Conservation (phyloP, 2,888 invertebrate species). For the Acutogordius australiensis region DNA sequence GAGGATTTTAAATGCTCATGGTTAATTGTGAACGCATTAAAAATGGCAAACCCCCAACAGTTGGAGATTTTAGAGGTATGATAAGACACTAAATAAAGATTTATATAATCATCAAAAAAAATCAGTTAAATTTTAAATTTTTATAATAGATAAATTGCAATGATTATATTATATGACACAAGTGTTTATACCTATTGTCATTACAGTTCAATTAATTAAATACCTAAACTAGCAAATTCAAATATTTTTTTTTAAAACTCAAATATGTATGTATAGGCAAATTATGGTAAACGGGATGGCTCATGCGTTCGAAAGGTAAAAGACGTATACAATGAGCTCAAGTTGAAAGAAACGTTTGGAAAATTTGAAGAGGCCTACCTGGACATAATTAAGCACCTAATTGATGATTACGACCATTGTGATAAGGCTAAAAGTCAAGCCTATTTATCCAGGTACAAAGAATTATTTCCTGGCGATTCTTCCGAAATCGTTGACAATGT, state of each 20-base stretch:
- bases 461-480: neutral
- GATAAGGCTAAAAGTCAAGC: no score
- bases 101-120: no score
- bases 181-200: no score
- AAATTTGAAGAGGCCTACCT: constrained; percentile 23
- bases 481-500: neutral
- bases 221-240: no score
- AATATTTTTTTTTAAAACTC: no score
- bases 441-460: no score
- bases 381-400: constrained; percentile 18
- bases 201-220: no score
- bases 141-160: no score
- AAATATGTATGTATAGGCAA: no score
- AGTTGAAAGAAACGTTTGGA: constrained; percentile 18
- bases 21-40: constrained; percentile 55
- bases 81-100: no score
- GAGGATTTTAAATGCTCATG: constrained; percentile 83
- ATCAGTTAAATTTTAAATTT: no score
- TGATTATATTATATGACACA: no score
- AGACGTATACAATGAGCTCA: constrained; percentile 19
- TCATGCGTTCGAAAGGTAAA: constrained; percentile 20
- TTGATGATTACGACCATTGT: constrained; percentile 16
- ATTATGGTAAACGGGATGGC: constrained; percentile 13
- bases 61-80: constrained; percentile 38
- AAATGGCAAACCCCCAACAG: constrained; percentile 38